A percentile compares a stretch with the other conserved stretches of the same genome.
Evolutionary conservation across 1,140 invertebrate genomes (phyloP).

Genomic region (Eurosta solidaginis): DNA sequence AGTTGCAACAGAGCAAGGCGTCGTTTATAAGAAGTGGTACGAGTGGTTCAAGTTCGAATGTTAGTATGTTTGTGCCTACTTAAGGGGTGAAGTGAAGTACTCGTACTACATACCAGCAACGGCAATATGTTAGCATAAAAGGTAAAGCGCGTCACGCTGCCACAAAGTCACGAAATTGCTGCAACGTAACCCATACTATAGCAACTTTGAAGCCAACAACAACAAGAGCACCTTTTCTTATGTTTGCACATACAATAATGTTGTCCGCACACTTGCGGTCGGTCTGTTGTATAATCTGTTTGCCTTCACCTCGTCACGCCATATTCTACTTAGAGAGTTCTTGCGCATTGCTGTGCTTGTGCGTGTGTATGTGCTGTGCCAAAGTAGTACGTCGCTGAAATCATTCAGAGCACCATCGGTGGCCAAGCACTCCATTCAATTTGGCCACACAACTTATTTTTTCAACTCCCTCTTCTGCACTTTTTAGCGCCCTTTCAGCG

Average conservation of each 20-base stretch:
- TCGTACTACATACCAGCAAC: neutral
- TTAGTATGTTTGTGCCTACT: neutral
- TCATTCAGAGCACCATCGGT: neutral
- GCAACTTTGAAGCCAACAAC: neutral
- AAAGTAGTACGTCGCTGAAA: neutral
- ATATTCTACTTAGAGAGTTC: neutral
- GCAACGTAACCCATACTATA: neutral
- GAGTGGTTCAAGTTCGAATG: neutral
- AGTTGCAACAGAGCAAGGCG: slow-evolving; percentile 6
- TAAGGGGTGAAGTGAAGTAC: neutral
- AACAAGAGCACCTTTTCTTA: neutral
- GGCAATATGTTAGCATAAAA: neutral
- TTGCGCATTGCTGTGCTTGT: no score
- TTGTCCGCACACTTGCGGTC: neutral
- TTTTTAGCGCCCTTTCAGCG: slow-evolving; percentile 24
- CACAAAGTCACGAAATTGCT: slow-evolving; percentile 15
- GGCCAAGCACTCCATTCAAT: neutral
- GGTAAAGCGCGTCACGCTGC: slow-evolving; percentile 12
- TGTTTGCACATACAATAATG: neutral
- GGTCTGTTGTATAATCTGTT: neutral
- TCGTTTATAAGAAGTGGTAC: neutral
- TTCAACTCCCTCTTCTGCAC: neutral
- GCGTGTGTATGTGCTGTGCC: neutral
- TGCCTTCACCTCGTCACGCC: slow-evolving; percentile 4
- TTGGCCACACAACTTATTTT: slow-evolving; percentile 3